Base-by-base conservation (phyloP, 2,888 invertebrate species). In the Dexiosoma caninum region DNA sequence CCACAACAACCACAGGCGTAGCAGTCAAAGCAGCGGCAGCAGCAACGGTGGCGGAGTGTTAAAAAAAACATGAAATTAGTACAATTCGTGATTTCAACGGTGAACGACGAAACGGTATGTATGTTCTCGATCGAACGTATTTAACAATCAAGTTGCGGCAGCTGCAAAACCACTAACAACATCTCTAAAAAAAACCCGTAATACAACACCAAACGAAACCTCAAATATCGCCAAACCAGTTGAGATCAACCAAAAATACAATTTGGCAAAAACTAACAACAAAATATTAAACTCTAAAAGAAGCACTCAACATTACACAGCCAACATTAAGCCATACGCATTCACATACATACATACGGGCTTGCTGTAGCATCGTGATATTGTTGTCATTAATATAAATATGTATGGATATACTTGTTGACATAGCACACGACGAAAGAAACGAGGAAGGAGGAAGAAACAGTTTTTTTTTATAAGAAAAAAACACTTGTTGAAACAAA, bases 81-180 rank as follows among this genome's bases (percentile, higher is more conserved):
- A 89, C 90, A 89, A 89, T 88, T 89, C 89, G 89, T 89, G 89
- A 89, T 89, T 89, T 89, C 89, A 87, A 89, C 89, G 90, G 89
- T 88, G 89, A 89, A 89, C 87, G 89, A 89, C 89, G 89, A 84
- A 87, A 85, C 74, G 69, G 72, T 78, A 83, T 78, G 83, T 81
- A 83, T 81, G 83, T 81, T 79, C 82, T 80, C 75, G 81, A 81
- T 81, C 83, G 69, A 81, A 81, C 77, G 81, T 77, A 62, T 72
- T 81, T 80, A 81, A 83, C 67, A 82, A 78, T 78, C 69, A 74
- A 81, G 79, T 82, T 82, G 83, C 79, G 81, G 79, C 77, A 71
- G 82, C 82, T 80, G 83, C 78, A 79, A 74, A 78, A 67, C 77
- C 83, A 83, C 82, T 82, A 82, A 82, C 77, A 80, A 79, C 59